phyloP scores from a whole-genome alignment of 2,797 vertebrate species.

The Ctenochaetus hawaiiensis region DNA sequence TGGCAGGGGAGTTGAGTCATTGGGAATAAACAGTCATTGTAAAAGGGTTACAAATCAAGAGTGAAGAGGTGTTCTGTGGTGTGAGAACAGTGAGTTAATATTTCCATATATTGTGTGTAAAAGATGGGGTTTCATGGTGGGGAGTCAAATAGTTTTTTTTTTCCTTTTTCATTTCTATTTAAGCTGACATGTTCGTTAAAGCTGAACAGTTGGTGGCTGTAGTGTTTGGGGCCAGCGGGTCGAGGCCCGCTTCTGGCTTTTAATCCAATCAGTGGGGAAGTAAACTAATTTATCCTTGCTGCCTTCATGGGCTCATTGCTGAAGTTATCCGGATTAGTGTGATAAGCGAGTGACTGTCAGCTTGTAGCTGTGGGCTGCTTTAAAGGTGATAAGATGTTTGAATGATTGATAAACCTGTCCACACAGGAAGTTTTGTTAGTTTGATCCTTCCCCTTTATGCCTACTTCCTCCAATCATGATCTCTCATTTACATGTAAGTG shows the following conservation, averaged over 20 bases:
- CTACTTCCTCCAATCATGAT: conserved; percentile 26
- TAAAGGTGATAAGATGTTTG: conserved; percentile 59
- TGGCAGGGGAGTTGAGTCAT: conserved; percentile 42
- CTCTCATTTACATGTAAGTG: conserved; percentile 11
- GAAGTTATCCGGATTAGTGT: conserved; percentile 79
- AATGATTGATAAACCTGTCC: conserved; percentile 73
- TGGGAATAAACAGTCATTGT: conserved; percentile 44
- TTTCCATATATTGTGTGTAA: conserved; percentile 8
- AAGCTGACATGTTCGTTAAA: conserved; percentile 43
- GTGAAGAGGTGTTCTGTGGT: not conserved
- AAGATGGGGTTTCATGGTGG: not conserved
- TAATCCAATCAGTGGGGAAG: conserved; percentile 83
- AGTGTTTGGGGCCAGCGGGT: conserved; percentile 50
- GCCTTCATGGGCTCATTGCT: conserved; percentile 59
- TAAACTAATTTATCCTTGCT: conserved; percentile 81
- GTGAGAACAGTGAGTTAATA: not conserved
- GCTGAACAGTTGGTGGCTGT: conserved; percentile 37
- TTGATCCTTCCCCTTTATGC: conserved; percentile 24
- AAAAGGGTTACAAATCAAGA: conserved; percentile 42
- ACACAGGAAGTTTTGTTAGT: conserved; percentile 41
- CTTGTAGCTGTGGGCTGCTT: conserved; percentile 43
- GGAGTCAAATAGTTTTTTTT: conserved; percentile 12
- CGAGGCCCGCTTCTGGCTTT: conserved; percentile 54
- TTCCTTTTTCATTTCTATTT: conserved; percentile 39
- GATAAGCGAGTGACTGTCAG: conserved; percentile 73